Evolutionary conservation across 2,888 invertebrate genomes (phyloP).

Genomic region (Lycophotia porphyrea): DNA sequence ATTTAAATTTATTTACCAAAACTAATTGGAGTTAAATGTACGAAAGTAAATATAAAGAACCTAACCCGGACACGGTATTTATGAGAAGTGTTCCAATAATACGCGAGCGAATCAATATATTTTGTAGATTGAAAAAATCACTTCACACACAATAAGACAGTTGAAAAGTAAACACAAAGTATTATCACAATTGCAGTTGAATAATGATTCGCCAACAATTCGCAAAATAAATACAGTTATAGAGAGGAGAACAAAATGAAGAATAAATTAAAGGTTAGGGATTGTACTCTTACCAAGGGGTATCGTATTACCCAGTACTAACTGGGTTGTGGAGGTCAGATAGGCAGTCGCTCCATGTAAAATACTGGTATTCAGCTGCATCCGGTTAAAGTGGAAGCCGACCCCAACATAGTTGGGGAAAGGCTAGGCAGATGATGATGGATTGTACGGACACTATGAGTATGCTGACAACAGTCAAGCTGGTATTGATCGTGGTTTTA

Average conservation of each 20-base stretch:
- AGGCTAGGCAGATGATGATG: too few species aligned
- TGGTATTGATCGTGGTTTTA: neutral
- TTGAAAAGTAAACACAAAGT: slow-evolving; percentile 8
- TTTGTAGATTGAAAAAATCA: neutral
- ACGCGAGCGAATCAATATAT: neutral
- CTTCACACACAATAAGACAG: neutral
- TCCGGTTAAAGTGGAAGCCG: too few species aligned
- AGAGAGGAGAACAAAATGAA: neutral
- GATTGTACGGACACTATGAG: neutral
- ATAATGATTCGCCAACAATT: slow-evolving; percentile 47
- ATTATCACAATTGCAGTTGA: slow-evolving; percentile 40
- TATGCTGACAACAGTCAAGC: neutral
- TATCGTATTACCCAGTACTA: too few species aligned
- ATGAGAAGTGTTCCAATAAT: neutral
- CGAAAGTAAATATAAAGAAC: neutral
- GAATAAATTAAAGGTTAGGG: neutral
- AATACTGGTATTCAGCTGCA: too few species aligned
- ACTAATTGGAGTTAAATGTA: neutral
- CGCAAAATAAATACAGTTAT: slow-evolving; percentile 37
- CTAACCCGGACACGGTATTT: neutral
- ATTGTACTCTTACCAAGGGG: too few species aligned
- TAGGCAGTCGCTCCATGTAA: too few species aligned
- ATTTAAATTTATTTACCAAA: neutral
- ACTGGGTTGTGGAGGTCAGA: too few species aligned
- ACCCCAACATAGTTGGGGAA: too few species aligned